These are phyloP conservation scores for Heteractis magnifica DNA, from an alignment of 92 coral and sea anemone genomes.

Conservation along the genomic window DNA sequence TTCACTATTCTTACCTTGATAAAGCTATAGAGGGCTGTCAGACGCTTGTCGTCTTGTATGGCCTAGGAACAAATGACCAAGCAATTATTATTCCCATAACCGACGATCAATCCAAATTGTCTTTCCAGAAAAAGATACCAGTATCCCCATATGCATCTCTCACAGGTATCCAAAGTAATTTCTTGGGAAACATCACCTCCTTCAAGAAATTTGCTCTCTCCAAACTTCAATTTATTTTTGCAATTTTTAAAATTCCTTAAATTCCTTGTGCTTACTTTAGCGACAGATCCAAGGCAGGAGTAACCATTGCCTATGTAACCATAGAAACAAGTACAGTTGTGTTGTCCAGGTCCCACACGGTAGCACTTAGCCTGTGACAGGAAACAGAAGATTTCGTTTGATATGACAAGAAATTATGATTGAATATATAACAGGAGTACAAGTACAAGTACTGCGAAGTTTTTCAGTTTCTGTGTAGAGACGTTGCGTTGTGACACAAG, in stretches of 20 bases:
- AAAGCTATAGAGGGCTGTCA: conserved; percentile 20
- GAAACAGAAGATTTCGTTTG: background rate
- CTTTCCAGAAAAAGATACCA: no score
- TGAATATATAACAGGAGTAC: no score
- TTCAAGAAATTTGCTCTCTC: no score
- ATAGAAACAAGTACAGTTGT: conserved; percentile 58
- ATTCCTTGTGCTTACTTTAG: conserved; percentile 40
- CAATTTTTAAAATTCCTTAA: no score
- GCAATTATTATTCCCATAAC: background rate
- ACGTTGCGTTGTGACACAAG: no score
- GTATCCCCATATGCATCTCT: no score
- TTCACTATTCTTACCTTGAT: conserved; percentile 43
- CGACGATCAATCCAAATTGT: background rate
- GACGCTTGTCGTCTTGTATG: conserved; percentile 36
- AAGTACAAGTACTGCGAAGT: no score
- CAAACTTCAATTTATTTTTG: no score
- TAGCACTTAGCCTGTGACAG: conserved; percentile 64
- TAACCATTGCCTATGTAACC: conserved; percentile 82
- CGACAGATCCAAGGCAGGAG: conserved; percentile 74
- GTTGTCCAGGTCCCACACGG: conserved; percentile 73
- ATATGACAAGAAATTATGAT: no score
- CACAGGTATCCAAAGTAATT: no score
- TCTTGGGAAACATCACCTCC: background rate
- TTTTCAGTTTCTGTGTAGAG: no score
- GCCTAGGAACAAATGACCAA: conserved; percentile 35